Percentiles rank a stretch among this genome's conserved stretches.
These are phyloP conservation scores for Brotula barbata DNA, from an alignment of 2,797 vertebrate genomes.

Conservation along the genomic window DNA sequence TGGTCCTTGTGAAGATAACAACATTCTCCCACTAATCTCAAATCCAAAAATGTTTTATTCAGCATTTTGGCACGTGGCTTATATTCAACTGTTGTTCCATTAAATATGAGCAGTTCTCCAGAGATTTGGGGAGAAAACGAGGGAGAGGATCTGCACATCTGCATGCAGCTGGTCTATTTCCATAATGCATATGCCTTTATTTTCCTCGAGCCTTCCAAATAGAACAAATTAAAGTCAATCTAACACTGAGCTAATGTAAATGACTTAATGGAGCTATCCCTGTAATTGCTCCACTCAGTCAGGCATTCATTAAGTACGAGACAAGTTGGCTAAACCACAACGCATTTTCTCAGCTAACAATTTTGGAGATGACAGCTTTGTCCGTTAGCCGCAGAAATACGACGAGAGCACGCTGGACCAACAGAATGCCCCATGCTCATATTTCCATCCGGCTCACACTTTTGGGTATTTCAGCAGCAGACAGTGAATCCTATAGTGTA, in stretches of 20 bases:
- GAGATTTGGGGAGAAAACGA: too few relatives aligned
- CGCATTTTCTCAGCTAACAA: conserved; percentile 32
- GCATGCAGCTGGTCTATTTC: conserved; percentile 41
- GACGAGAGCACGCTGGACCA: background rate
- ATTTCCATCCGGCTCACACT: background rate
- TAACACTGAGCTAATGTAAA: conserved; percentile 67
- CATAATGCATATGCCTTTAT: conserved; percentile 48
- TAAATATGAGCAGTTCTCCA: too few relatives aligned
- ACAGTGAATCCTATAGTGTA: conserved; percentile 5
- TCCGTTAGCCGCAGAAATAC: conserved; percentile 1
- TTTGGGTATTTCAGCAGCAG: conserved; percentile 2
- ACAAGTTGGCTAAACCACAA: conserved; percentile 44
- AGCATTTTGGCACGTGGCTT: too few relatives aligned
- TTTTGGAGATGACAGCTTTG: conserved; percentile 4
- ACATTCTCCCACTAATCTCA: too few relatives aligned
- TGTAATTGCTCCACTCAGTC: conserved; percentile 70
- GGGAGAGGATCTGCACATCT: conserved; percentile 18
- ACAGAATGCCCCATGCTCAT: background rate
- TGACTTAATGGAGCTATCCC: conserved; percentile 63
- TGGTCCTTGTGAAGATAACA: too few relatives aligned
- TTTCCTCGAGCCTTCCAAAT: conserved; percentile 58
- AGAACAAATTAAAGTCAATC: conserved; percentile 66
- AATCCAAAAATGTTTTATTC: too few relatives aligned
- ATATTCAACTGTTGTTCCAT: too few relatives aligned
- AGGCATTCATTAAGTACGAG: conserved; percentile 60